Evolutionary conservation across 2,797 vertebrate species (phyloP).

Genomic region (Ctenopoma multispine): DNA sequence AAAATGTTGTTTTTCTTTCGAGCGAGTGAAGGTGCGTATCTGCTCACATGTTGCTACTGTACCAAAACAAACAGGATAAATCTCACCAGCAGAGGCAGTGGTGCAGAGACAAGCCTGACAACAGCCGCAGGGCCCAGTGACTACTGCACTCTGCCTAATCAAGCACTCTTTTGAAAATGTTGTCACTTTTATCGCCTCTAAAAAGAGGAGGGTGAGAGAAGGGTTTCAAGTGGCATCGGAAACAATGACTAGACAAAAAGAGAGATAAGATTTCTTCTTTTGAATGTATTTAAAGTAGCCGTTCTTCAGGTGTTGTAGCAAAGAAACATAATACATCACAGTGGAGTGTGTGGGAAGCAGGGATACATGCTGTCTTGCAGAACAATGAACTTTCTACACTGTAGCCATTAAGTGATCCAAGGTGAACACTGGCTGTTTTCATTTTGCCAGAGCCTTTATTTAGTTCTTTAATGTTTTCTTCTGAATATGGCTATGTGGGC

Average conservation of each 20-base stretch:
- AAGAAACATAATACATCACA: slow-evolving; percentile 6
- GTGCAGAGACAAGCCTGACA: slow-evolving; percentile 75
- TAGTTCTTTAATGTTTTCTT: slow-evolving; percentile 16
- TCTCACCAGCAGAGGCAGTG: slow-evolving; percentile 77
- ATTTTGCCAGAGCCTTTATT: slow-evolving; percentile 29
- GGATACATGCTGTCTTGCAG: slow-evolving; percentile 3
- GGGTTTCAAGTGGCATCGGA: slow-evolving; percentile 42
- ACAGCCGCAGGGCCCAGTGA: slow-evolving; percentile 72
- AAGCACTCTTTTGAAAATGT: slow-evolving; percentile 71
- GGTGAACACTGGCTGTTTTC: slow-evolving; percentile 30
- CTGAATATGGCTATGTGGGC: slow-evolving; percentile 17
- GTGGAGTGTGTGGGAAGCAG: slow-evolving; percentile 22
- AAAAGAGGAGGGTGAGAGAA: slow-evolving; percentile 36
- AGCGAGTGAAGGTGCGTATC: slow-evolving; percentile 70
- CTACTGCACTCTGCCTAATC: slow-evolving; percentile 74
- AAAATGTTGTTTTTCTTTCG: slow-evolving; percentile 62
- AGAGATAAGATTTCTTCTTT: slow-evolving; percentile 6
- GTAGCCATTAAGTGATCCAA: slow-evolving; percentile 37
- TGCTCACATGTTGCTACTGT: slow-evolving; percentile 71
- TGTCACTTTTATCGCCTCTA: slow-evolving; percentile 66
- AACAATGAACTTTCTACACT: slow-evolving; percentile 45
- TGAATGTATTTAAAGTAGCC: background rate
- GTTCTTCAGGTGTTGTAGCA: slow-evolving; percentile 21
- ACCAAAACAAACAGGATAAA: slow-evolving; percentile 81
- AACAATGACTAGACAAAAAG: slow-evolving; percentile 33